These are phyloP conservation scores for Spicauda simplicius DNA, from an alignment of 2,888 invertebrate genomes.

Conservation along the genomic window DNA sequence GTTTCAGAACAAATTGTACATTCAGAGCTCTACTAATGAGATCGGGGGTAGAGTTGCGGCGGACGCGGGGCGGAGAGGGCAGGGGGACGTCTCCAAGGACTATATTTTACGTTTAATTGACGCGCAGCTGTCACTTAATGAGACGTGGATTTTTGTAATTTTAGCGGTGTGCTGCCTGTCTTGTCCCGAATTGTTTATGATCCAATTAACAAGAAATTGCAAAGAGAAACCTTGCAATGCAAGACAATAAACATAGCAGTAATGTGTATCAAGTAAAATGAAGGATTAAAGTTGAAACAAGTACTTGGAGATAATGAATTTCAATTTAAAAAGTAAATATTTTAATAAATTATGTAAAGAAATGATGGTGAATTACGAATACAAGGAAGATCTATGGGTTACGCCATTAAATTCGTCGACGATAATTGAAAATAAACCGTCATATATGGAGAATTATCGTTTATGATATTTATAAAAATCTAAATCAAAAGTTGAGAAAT, in stretches of 20 bases:
- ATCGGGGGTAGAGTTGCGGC: constrained; percentile 64
- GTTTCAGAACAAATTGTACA: constrained; percentile 81
- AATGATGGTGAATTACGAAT: too few relatives aligned
- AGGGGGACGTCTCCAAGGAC: constrained; percentile 63
- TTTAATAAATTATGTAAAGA: too few relatives aligned
- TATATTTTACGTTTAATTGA: constrained; percentile 84
- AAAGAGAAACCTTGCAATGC: neutral
- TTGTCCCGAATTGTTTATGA: constrained; percentile 23
- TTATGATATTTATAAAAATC: too few relatives aligned
- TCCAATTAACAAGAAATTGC: neutral
- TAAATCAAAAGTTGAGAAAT: neutral
- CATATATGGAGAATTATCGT: too few relatives aligned
- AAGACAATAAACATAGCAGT: too few relatives aligned
- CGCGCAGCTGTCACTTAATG: constrained; percentile 81
- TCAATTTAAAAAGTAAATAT: too few relatives aligned
- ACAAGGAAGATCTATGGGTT: too few relatives aligned
- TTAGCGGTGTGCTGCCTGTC: constrained; percentile 43
- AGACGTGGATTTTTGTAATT: constrained; percentile 74
- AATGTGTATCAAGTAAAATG: too few relatives aligned
- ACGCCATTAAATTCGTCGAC: too few relatives aligned
- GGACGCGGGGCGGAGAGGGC: constrained; percentile 45
- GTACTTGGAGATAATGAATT: too few relatives aligned
- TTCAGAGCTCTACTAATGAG: constrained; percentile 79
- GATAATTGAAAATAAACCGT: too few relatives aligned
- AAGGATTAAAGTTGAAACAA: too few relatives aligned